Evolutionary conservation across 2,797 vertebrate genomes (phyloP).

Genomic region (Sebastes minor): DNA sequence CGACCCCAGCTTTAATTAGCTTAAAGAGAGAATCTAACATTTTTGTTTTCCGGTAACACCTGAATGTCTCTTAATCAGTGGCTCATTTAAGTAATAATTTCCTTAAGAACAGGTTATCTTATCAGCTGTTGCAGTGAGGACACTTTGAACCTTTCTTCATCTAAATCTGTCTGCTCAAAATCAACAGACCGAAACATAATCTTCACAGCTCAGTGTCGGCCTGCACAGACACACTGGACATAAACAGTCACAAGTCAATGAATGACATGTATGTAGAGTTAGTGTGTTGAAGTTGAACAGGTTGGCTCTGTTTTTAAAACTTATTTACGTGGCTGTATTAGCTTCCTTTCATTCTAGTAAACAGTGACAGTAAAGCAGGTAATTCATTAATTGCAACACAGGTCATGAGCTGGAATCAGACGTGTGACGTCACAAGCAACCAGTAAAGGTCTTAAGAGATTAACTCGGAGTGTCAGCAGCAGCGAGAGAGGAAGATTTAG

Average conservation of each 20-base stretch:
- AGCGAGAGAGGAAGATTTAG: conserved; percentile 35
- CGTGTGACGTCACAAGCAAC: neutral
- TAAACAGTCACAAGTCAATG: neutral
- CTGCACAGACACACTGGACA: neutral
- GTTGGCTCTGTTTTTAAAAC: neutral
- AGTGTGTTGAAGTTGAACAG: neutral
- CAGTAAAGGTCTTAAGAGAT: conserved; percentile 44
- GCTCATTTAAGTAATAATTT: neutral
- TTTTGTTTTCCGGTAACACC: neutral
- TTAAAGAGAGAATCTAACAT: neutral
- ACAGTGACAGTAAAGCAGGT: conserved; percentile 1
- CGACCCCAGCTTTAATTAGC: too few species aligned
- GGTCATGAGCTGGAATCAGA: conserved; percentile 17
- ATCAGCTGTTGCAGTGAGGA: conserved; percentile 31
- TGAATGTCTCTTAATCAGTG: neutral
- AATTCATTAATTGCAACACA: conserved; percentile 4
- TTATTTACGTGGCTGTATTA: neutral
- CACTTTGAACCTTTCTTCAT: conserved; percentile 39
- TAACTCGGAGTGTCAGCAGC: conserved; percentile 28
- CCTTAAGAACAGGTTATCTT: conserved; percentile 48
- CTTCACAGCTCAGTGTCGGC: neutral
- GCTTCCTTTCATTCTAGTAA: neutral
- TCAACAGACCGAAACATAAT: neutral
- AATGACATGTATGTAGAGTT: neutral
- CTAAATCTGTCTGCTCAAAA: conserved; percentile 7